These are phyloP conservation scores for Corydoras sp. DNA, from an alignment of 2,113 vertebrate species.

Conservation along the genomic window DNA sequence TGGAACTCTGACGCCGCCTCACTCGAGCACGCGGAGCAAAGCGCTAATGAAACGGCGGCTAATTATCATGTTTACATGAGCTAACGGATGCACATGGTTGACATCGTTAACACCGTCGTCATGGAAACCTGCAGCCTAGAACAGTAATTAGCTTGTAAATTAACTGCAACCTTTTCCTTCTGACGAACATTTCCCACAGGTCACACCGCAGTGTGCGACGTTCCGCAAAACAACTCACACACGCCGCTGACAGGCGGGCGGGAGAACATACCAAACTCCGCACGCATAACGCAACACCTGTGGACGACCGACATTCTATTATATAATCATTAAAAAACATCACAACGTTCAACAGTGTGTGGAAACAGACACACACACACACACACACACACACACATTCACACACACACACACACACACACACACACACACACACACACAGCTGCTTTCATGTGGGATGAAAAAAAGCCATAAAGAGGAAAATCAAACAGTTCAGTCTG, in stretches of 20 bases:
- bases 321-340: not conserved
- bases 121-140: not conserved
- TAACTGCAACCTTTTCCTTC: not conserved
- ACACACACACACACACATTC: no score
- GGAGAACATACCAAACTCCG: not conserved
- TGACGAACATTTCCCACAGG: not conserved
- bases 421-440: conserved; percentile 7
- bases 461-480: not conserved
- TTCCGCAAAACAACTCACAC: no score
- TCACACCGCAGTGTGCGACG: no score
- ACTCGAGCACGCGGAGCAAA: not conserved
- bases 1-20: no score
- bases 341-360: no score
- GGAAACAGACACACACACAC: no score
- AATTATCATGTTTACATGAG: not conserved
- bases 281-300: not conserved
- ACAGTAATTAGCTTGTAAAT: not conserved
- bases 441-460: not conserved
- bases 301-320: not conserved
- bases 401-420: not conserved
- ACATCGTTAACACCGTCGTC: not conserved
- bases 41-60: not conserved
- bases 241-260: no score
- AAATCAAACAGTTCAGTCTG: conserved; percentile 1
- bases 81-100: not conserved